Evolutionary conservation across 2,113 vertebrate species (phyloP).

Genomic region (Agapornis roseicollis): DNA sequence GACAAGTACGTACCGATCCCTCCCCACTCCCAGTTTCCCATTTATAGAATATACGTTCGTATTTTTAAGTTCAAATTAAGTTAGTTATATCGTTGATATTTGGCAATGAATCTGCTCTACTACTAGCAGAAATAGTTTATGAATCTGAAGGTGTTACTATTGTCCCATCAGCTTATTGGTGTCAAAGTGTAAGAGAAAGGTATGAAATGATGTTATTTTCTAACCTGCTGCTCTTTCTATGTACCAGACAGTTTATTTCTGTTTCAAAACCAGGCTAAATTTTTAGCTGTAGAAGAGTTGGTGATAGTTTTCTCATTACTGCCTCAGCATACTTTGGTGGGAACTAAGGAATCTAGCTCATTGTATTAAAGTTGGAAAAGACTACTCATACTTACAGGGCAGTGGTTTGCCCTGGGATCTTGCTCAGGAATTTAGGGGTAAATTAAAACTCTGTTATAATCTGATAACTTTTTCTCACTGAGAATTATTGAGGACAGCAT

Average conservation of each 20-base stretch:
- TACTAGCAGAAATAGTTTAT: neutral
- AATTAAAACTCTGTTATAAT: neutral
- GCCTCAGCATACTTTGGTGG: neutral
- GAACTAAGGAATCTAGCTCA: neutral
- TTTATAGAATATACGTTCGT: fast-evolving
- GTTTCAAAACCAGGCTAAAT: neutral
- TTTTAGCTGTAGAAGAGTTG: neutral
- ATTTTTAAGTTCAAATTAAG: neutral
- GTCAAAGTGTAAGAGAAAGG: neutral
- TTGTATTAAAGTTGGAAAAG: neutral
- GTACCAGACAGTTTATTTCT: neutral
- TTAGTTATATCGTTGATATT: neutral
- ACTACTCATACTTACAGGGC: neutral
- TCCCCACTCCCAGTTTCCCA: no score
- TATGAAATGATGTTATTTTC: neutral
- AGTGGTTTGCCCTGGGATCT: neutral
- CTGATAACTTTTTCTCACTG: neutral
- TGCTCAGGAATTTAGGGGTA: neutral
- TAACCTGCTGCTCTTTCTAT: neutral
- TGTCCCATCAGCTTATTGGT: neutral
- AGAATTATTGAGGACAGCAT: neutral
- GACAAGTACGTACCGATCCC: constrained; percentile 90
- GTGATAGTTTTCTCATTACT: neutral
- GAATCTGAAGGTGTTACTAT: neutral
- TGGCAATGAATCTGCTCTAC: neutral